Conservation (phyloP, 2,797 vertebrate species). For the Mergus octosetaceus region DNA sequence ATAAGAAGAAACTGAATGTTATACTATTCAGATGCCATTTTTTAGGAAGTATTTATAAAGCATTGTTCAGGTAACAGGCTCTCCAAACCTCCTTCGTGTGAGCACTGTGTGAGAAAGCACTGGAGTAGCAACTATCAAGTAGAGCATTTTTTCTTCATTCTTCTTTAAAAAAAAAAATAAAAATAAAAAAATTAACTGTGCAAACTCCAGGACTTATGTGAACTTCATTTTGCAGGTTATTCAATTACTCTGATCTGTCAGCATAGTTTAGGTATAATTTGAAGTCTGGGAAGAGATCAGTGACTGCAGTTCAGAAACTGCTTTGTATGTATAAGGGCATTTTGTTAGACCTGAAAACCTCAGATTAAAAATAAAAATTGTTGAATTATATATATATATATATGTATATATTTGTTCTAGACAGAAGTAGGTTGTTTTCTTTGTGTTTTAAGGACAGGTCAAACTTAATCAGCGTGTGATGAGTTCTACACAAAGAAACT, state of each 20-base stretch:
- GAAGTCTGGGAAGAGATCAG: neutral
- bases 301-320: neutral
- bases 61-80: neutral
- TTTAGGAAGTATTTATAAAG: constrained; percentile 8
- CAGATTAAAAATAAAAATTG: neutral
- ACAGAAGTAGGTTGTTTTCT: neutral
- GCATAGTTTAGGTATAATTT: neutral
- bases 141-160: neutral
- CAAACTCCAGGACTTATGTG: neutral
- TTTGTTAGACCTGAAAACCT: neutral
- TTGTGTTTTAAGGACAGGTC: neutral
- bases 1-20: neutral
- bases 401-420: neutral
- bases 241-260: constrained; percentile 12
- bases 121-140: neutral
- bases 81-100: neutral
- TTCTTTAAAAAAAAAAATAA: neutral
- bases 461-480: neutral
- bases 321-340: neutral
- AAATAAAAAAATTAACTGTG: neutral
- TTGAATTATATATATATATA: neutral
- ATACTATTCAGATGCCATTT: neutral
- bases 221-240: neutral
- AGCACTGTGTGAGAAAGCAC: neutral
- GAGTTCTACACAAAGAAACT: neutral